These are phyloP conservation scores for Drosophila ohnishii DNA, from an alignment of 1,140 invertebrate genomes.

Conservation along the genomic window DNA sequence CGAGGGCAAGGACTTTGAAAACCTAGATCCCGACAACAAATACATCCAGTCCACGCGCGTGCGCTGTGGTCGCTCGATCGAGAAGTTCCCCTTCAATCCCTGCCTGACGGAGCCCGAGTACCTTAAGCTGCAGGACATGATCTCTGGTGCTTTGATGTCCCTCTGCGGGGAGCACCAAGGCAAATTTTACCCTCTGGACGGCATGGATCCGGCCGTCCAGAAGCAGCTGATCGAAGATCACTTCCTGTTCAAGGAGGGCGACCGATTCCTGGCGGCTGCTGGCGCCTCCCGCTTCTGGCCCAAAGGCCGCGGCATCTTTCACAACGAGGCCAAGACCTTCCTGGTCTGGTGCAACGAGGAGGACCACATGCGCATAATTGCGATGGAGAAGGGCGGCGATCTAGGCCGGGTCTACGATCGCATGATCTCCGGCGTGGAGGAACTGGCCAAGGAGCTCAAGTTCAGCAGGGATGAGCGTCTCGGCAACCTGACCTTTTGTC, in stretches of 20 bases:
- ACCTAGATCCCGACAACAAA: conserved; percentile 93
- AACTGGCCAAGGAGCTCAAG: conserved; percentile 93
- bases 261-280: conserved; percentile 89
- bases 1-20: conserved; percentile 92
- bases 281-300: conserved; percentile 97
- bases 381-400: conserved; percentile 98
- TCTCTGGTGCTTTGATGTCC: conserved; percentile 89
- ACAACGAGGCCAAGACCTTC: conserved; percentile 97
- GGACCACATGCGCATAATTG: conserved; percentile 98
- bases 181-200: conserved; percentile 96
- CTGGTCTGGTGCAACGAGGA: conserved; percentile 99
- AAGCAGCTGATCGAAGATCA: conserved; percentile 97
- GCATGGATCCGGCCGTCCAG: conserved; percentile 95
- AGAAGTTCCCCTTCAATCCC: conserved; percentile 97
- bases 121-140: conserved; percentile 94
- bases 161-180: conserved; percentile 93
- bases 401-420: conserved; percentile 94
- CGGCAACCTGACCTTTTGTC: conserved; percentile 98
- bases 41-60: conserved; percentile 97
- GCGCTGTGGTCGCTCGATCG: conserved; percentile 93
- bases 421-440: conserved; percentile 94
- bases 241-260: conserved; percentile 97
- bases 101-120: conserved; percentile 95
- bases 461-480: conserved; percentile 95
- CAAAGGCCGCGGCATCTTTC: conserved; percentile 96